A percentile compares a stretch with the other conserved stretches of the same genome.
Evolutionary conservation across 2,113 vertebrate genomes (phyloP).

Genomic region (crab-eating macaque (Macaca fascicularis)): T2T-MFA8v1.1 NC_088391.1:92717001-92717500

Average conservation of each 20-base stretch:
- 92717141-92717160: neutral
- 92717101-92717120: neutral
- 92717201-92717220: neutral
- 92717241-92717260: neutral
- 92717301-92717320: neutral
- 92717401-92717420: neutral
- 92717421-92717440: neutral
- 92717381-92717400: neutral
- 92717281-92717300: neutral
- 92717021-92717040: neutral
- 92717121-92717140: neutral
- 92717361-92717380: neutral
- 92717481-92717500: neutral
- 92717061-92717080: neutral
- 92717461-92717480: rapidly evolving
- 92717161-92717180: neutral
- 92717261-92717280: neutral
- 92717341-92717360: neutral
- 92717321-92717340: neutral
- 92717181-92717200: neutral
- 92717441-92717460: neutral
- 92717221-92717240: neutral
- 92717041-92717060: neutral
- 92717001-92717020: neutral
- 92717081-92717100: neutral